Evolutionary conservation across 2,113 vertebrate genomes (phyloP), one percentile per base, ranked within the genome.

Genomic region (Scartelaos histophorus): DNA sequence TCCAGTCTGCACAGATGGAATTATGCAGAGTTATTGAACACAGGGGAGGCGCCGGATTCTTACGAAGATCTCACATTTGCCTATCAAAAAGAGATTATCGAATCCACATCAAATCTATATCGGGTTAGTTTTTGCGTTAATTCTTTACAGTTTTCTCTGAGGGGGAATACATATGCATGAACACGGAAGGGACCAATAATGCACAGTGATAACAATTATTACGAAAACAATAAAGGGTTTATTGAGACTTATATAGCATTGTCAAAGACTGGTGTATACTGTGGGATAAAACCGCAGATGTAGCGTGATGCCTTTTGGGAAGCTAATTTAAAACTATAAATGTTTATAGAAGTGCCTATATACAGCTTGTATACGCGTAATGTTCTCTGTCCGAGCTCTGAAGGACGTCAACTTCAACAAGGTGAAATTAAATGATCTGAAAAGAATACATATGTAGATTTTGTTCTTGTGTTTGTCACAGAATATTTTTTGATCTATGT

Each of bases 1-100:
- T 87, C 80, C 80, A 49, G 73, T 65, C 68, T 65, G 74, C 70
- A 43, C 16, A 64, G 66, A 85, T 76, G 53, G 46, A 77, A 83
- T 87, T 74, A 66, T 19, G 58, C 66, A 45, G 3, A 57, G 46
- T 51, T 76, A 78, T 45, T 78, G 74, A 82, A 74, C 73, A 83
- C 2, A 7, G 56, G 49, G 66, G 54, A 69, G 74, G 74, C 49
- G 70, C 66, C 22, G 56, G 71, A 81, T 58, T 66, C 17, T 43
- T 47, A 5, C 75, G 47, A 71, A 79, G 71, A 84, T 77, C 68
- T 49, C 49, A 74, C 54, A 62, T 22, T 45, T 58, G 56, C 24
- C 47, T 73, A 75, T 73, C 43, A 58, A 56, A 73, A 74, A 81
- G 57, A 60, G 43, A 61, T 47, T 69, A 25, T 77, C 71, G 67